Percentiles rank a stretch among this genome's conserved stretches.
Conservation (phyloP, 2,888 invertebrate genomes). For the Andrena trimmerana region DNA sequence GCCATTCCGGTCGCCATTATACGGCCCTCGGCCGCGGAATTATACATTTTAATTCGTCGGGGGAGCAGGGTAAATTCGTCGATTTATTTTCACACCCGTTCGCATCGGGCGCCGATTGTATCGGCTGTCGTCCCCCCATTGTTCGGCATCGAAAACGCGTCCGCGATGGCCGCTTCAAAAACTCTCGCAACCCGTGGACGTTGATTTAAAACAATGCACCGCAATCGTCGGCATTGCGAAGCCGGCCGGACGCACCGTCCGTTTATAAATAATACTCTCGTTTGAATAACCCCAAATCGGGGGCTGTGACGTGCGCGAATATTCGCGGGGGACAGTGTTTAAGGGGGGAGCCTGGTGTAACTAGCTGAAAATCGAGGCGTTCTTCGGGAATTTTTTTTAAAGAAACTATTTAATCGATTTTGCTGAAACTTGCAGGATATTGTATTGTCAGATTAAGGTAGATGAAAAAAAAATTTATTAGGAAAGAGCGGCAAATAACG, state of each 20-base stretch:
- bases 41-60: neutral
- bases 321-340: neutral
- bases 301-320: neutral
- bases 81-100: neutral
- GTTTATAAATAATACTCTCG: neutral
- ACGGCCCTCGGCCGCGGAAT: neutral
- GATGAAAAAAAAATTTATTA: too few species aligned
- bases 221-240: neutral
- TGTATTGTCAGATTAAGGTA: too few species aligned
- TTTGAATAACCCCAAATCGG: neutral
- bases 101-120: neutral
- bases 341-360: too few species aligned
- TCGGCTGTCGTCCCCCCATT: neutral
- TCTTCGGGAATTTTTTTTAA: too few species aligned
- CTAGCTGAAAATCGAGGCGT: too few species aligned
- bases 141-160: neutral
- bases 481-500: too few species aligned
- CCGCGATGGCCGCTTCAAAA: conserved; percentile 1
- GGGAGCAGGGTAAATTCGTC: too few species aligned
- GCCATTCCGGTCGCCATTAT: neutral
- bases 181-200: neutral
- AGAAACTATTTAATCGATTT: too few species aligned
- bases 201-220: neutral
- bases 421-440: too few species aligned
- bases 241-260: neutral